phyloP scores from a whole-genome alignment of 2,888 invertebrate species.

The Tetragonula carbonaria region DNA sequence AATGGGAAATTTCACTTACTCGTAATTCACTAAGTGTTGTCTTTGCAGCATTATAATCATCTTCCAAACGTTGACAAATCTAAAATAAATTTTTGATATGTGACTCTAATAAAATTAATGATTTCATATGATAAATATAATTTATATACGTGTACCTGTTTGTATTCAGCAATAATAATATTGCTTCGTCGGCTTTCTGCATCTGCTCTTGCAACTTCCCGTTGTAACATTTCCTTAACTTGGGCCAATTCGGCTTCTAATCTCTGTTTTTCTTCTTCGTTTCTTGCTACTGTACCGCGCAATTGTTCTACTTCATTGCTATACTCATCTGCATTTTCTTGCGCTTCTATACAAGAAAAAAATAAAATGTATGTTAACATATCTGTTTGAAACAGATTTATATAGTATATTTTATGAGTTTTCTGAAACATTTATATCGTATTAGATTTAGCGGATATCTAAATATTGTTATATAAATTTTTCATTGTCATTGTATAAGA shows the following conservation, averaged over 20 bases:
- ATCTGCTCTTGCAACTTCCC: slow-evolving; percentile 90
- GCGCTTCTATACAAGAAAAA: slow-evolving; percentile 84
- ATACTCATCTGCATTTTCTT: slow-evolving; percentile 86
- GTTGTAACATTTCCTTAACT: slow-evolving; percentile 90
- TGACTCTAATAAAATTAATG: not conserved
- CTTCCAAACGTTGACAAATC: slow-evolving; percentile 94
- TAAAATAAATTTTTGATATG: slow-evolving; percentile 70
- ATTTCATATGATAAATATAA: too few species aligned
- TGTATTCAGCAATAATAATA: slow-evolving; percentile 95
- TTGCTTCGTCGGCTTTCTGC: slow-evolving; percentile 90
- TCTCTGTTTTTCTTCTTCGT: slow-evolving; percentile 90
- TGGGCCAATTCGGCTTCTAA: slow-evolving; percentile 89
- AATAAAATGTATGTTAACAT: not conserved
- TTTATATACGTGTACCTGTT: slow-evolving; percentile 86
- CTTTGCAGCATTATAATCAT: slow-evolving; percentile 89
- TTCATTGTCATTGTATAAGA: not conserved
- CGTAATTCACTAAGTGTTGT: slow-evolving; percentile 87
- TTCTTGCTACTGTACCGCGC: slow-evolving; percentile 86
- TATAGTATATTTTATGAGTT: not conserved
- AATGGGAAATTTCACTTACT: slow-evolving; percentile 83
- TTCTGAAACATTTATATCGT: not conserved
- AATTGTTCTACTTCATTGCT: slow-evolving; percentile 86
- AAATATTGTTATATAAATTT: not conserved
- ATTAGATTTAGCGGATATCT: not conserved
- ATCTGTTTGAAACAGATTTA: not conserved